Conservation (phyloP, 2,888 invertebrate genomes). For the Chelonus formosanus region DNA sequence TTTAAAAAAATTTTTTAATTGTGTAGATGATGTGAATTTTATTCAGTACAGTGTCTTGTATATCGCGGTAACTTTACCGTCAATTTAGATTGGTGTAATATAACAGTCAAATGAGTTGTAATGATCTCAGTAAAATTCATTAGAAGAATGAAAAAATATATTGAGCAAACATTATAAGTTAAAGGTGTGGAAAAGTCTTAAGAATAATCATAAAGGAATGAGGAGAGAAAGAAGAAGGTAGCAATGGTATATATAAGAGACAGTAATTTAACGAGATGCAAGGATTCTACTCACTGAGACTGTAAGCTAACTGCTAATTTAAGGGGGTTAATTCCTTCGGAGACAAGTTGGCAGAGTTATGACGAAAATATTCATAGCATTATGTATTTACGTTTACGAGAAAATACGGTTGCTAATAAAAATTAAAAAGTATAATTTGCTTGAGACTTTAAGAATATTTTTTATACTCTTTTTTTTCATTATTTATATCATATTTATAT, state of each 20-base stretch:
- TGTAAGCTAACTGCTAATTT: constrained; percentile 65
- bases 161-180: constrained; percentile 13
- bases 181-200: constrained; percentile 32
- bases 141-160: constrained; percentile 7
- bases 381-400: constrained; percentile 63
- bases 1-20: no score
- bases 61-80: no score
- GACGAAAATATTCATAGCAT: constrained; percentile 66
- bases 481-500: background rate
- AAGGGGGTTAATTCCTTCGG: constrained; percentile 66
- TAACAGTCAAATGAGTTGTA: no score
- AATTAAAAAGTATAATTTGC: constrained; percentile 65
- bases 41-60: no score
- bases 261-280: constrained; percentile 63
- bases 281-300: constrained; percentile 61
- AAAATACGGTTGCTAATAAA: constrained; percentile 59
- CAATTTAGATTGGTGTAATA: no score
- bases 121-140: no score
- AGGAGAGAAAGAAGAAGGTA: constrained; percentile 45
- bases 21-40: no score
- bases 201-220: constrained; percentile 47
- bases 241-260: constrained; percentile 50
- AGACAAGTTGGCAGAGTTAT: constrained; percentile 66
- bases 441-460: constrained; percentile 31
- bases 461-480: background rate